phyloP scores from a whole-genome alignment of 2,113 vertebrate species.

The Camelus dromedarius region DNA sequence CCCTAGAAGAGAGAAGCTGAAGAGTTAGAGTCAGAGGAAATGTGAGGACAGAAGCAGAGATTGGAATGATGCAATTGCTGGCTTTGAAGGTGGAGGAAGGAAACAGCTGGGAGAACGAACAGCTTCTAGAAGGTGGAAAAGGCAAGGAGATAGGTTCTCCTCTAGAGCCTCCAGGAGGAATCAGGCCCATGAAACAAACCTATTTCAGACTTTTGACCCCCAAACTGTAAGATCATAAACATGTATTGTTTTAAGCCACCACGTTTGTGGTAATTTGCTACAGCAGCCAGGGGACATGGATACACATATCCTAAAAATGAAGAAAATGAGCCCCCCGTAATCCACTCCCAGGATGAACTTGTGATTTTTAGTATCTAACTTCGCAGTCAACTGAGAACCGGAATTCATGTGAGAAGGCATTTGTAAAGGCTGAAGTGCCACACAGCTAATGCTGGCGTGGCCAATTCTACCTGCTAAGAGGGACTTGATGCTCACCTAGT shows the following conservation, averaged over 20 bases:
- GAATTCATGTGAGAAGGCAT: not conserved
- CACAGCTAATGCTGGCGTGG: accelerated
- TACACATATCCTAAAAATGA: not conserved
- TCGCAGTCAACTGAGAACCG: not conserved
- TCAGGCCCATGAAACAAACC: not conserved
- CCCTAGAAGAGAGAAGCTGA: not conserved
- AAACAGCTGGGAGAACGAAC: too few species aligned
- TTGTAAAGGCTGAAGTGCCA: not conserved
- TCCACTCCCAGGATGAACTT: not conserved
- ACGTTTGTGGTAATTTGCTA: not conserved
- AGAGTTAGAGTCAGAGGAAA: not conserved
- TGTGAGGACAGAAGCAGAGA: accelerated
- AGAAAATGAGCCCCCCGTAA: not conserved
- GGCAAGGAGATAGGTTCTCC: not conserved
- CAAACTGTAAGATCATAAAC: not conserved
- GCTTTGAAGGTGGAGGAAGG: not conserved
- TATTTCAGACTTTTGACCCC: not conserved
- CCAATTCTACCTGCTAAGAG: not conserved
- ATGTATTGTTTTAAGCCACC: not conserved
- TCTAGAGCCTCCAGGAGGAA: not conserved
- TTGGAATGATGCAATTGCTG: accelerated
- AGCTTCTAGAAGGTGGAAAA: not conserved
- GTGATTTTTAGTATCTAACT: not conserved
- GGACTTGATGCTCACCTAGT: not conserved
- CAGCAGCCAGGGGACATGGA: not conserved